Percentiles rank a stretch among this genome's conserved stretches.
These are phyloP conservation scores for Sinosuthora webbiana DNA, from an alignment of 2,113 vertebrate genomes.

Conservation along the genomic window DNA sequence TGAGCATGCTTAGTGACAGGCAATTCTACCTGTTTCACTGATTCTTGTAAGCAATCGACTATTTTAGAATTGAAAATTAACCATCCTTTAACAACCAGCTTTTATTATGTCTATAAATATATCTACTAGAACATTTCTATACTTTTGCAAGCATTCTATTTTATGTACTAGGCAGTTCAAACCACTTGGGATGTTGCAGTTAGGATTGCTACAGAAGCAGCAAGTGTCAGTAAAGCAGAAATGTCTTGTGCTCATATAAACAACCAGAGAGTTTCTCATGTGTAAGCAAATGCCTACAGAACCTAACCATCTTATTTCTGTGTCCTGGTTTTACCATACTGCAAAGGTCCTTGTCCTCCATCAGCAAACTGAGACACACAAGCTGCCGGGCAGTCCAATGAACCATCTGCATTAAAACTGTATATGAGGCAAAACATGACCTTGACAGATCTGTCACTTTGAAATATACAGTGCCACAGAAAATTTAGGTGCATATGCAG, in stretches of 20 bases:
- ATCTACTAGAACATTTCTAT: background rate
- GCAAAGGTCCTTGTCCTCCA: background rate
- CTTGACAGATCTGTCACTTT: background rate
- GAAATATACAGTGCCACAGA: background rate
- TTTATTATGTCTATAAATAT: background rate
- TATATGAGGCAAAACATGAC: background rate
- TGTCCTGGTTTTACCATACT: background rate
- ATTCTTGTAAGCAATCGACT: background rate
- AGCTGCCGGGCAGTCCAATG: background rate
- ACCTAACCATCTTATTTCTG: background rate
- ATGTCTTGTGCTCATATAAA: background rate
- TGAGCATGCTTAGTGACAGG: background rate
- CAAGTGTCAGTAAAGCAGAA: background rate
- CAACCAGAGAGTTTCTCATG: background rate
- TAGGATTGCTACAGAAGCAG: background rate
- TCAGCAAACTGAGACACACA: background rate
- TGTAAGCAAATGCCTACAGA: background rate
- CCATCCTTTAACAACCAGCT: background rate
- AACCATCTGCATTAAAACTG: background rate
- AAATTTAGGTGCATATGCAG: background rate
- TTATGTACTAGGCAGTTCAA: background rate
- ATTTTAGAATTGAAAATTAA: background rate
- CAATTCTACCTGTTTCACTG: background rate
- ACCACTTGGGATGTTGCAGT: background rate
- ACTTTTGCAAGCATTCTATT: background rate